These are phyloP conservation scores for Parazoanthus swiftii DNA, from an alignment of 92 coral and sea anemone species.

Conservation along the genomic window DNA sequence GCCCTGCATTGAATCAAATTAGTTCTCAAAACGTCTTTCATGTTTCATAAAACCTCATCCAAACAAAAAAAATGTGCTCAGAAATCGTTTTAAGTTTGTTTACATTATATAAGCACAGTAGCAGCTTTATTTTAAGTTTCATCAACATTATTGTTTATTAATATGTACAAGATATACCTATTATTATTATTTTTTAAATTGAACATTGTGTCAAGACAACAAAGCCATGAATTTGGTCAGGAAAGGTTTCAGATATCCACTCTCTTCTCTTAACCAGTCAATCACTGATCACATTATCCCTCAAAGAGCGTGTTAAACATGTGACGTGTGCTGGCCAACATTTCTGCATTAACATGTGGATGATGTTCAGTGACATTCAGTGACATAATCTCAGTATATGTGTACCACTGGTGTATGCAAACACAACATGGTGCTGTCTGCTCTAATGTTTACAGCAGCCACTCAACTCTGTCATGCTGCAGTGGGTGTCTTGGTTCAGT, in stretches of 20 bases:
- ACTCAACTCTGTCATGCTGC: slow-evolving; percentile 20
- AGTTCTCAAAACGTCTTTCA: too few relatives aligned
- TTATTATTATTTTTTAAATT: too few relatives aligned
- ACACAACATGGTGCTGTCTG: slow-evolving; percentile 27
- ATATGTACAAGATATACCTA: too few relatives aligned
- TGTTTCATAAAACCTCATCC: too few relatives aligned
- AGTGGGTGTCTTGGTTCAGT: slow-evolving; percentile 6
- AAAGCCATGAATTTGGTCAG: background rate
- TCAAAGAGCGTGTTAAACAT: slow-evolving; percentile 34
- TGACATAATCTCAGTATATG: slow-evolving; percentile 9
- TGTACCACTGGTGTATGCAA: slow-evolving; percentile 2
- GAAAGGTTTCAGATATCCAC: slow-evolving; percentile 47
- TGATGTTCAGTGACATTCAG: slow-evolving; percentile 23
- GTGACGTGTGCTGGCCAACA: slow-evolving; percentile 7
- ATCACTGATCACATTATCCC: background rate
- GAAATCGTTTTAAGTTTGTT: too few relatives aligned
- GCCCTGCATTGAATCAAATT: too few relatives aligned
- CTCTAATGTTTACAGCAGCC: slow-evolving; percentile 21
- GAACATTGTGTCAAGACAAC: too few relatives aligned
- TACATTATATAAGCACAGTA: too few relatives aligned
- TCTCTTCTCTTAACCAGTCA: slow-evolving; percentile 15
- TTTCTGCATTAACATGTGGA: slow-evolving; percentile 34
- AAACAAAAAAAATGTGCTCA: too few relatives aligned
- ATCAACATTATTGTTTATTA: too few relatives aligned
- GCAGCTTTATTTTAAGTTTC: too few relatives aligned